A percentile compares a stretch with the other conserved stretches of the same genome.
Conservation (phyloP, 2,888 invertebrate genomes). For the Lasioglossum lativentre region DNA sequence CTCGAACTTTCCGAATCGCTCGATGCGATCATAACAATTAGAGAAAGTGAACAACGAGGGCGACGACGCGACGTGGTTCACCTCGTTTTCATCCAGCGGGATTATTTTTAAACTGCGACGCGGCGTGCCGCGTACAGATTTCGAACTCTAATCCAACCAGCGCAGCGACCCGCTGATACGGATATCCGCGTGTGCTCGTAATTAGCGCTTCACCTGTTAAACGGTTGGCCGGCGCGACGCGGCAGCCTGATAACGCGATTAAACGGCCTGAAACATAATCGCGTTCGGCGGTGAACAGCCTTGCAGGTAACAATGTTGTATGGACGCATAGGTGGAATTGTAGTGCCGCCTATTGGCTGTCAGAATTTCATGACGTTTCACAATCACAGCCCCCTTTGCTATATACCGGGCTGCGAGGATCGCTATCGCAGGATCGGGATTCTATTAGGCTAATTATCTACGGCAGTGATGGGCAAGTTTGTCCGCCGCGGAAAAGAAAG, state of each 20-base stretch:
- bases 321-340: background rate
- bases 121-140: constrained; percentile 13
- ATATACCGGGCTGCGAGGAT: background rate
- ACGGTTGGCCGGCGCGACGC: background rate
- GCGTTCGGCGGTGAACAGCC: background rate
- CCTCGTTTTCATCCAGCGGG: background rate
- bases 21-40: background rate
- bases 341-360: background rate
- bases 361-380: background rate
- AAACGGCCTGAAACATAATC: background rate
- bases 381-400: background rate
- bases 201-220: constrained; percentile 5
- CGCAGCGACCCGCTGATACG: background rate
- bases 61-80: background rate
- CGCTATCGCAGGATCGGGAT: background rate
- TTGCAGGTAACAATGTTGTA: background rate
- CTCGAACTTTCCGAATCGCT: background rate
- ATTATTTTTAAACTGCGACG: constrained; percentile 4
- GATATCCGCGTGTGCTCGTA: background rate
- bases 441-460: background rate
- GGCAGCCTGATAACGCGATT: constrained; percentile 27
- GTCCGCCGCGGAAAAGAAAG: too few species aligned
- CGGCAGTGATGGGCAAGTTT: too few species aligned
- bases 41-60: background rate
- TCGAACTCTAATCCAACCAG: constrained; percentile 11